Evolutionary conservation across 2,797 vertebrate species (phyloP).

Genomic region (Enteromius unitaeniatus): DNA sequence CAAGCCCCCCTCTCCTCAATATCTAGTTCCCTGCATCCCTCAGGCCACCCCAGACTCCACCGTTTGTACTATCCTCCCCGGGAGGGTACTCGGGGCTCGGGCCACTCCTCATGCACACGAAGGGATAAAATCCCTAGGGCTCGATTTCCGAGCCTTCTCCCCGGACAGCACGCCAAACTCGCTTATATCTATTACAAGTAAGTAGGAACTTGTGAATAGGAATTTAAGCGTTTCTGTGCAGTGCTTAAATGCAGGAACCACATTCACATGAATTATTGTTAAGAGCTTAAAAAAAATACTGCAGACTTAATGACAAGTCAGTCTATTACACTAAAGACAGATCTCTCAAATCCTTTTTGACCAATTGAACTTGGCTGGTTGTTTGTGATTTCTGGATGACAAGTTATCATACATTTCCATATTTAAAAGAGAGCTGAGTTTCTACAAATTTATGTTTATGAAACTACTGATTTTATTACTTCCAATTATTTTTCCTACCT

Average conservation of each 20-base stretch:
- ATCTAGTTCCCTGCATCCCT: too few species aligned
- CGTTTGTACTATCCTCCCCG: too few species aligned
- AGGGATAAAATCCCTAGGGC: too few species aligned
- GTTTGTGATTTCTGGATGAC: background rate
- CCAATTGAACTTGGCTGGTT: background rate
- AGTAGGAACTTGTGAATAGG: background rate
- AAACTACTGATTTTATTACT: too few species aligned
- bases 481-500: too few species aligned
- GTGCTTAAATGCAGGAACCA: background rate
- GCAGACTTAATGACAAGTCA: background rate
- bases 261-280: background rate
- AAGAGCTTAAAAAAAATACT: background rate
- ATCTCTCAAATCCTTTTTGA: background rate
- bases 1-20: too few species aligned
- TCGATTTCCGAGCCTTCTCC: too few species aligned
- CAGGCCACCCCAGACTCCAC: too few species aligned
- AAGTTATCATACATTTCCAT: background rate
- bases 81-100: too few species aligned
- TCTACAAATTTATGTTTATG: background rate
- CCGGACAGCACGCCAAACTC: too few species aligned
- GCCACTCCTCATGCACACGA: too few species aligned
- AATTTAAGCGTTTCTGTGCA: background rate
- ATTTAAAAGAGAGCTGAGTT: background rate
- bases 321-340: background rate
- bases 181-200: too few species aligned